Percentiles rank a stretch among this genome's conserved stretches.
These are phyloP conservation scores for Oreocharis arfaki DNA, from an alignment of 2,113 vertebrate species.

Conservation along the genomic window DNA sequence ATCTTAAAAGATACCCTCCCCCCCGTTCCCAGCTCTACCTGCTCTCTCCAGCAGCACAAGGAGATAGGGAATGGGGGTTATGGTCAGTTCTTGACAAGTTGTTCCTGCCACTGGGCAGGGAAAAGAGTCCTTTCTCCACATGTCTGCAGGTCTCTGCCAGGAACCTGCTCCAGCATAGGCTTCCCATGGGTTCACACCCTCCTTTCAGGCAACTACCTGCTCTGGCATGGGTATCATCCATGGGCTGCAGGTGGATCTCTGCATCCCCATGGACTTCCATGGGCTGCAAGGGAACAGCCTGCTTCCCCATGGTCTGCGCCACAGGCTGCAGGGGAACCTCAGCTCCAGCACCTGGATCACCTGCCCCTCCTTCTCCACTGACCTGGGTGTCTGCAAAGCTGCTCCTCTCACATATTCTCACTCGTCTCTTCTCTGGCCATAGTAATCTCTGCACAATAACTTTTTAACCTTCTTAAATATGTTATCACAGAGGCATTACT, in stretches of 20 bases:
- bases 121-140: background rate
- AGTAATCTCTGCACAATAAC: background rate
- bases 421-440: background rate
- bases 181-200: background rate
- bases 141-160: background rate
- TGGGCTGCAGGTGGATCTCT: background rate
- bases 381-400: background rate
- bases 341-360: background rate
- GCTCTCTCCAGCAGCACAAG: background rate
- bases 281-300: background rate
- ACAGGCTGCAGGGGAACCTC: background rate
- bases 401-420: background rate
- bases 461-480: background rate
- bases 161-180: background rate
- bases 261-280: background rate
- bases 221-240: background rate
- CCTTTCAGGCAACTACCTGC: background rate
- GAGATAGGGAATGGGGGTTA: background rate
- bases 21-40: background rate
- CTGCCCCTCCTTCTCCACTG: background rate
- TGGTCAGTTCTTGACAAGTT: background rate
- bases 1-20: background rate
- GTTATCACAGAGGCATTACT: background rate
- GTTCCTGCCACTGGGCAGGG: background rate
- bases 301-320: background rate